Evolutionary conservation across 2,888 invertebrate species (phyloP).

Genomic region (Elegia similella): DNA sequence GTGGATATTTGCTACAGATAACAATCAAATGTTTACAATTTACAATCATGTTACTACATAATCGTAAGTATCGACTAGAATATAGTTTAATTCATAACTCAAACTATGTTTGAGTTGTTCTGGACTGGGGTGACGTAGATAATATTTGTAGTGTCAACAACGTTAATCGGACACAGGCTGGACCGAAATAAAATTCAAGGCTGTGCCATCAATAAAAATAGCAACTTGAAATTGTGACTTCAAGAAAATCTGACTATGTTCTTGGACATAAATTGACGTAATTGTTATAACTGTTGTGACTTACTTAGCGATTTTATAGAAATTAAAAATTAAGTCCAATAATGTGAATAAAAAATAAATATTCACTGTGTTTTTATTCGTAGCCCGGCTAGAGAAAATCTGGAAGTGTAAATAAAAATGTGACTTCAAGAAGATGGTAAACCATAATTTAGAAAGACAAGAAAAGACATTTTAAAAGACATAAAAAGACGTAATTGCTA

Average conservation of each 20-base stretch:
- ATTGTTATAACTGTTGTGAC: too few relatives aligned
- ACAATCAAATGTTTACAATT: slow-evolving; percentile 58
- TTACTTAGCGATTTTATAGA: too few relatives aligned
- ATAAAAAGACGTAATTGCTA: too few relatives aligned
- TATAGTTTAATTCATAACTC: slow-evolving; percentile 20
- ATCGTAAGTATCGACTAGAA: slow-evolving; percentile 4
- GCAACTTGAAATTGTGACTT: slow-evolving; percentile 11
- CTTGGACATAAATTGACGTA: too few relatives aligned
- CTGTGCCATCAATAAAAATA: slow-evolving; percentile 25
- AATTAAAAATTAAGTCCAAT: too few relatives aligned
- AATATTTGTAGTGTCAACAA: slow-evolving; percentile 41
- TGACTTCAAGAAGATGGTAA: too few relatives aligned
- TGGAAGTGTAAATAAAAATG: too few relatives aligned
- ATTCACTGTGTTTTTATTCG: too few relatives aligned
- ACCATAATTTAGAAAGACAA: too few relatives aligned
- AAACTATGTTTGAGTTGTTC: background rate
- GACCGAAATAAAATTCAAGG: slow-evolving; percentile 46
- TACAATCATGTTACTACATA: slow-evolving; percentile 43
- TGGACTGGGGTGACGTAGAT: slow-evolving; percentile 25
- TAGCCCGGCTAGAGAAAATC: too few relatives aligned
- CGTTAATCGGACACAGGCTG: slow-evolving; percentile 36
- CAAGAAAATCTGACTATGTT: background rate
- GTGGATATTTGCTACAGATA: slow-evolving; percentile 50
- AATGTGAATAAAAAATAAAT: too few relatives aligned
- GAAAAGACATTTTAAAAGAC: too few relatives aligned